Conservation (phyloP, 2,797 vertebrate species). For the Meriones psammophilus region DNA sequence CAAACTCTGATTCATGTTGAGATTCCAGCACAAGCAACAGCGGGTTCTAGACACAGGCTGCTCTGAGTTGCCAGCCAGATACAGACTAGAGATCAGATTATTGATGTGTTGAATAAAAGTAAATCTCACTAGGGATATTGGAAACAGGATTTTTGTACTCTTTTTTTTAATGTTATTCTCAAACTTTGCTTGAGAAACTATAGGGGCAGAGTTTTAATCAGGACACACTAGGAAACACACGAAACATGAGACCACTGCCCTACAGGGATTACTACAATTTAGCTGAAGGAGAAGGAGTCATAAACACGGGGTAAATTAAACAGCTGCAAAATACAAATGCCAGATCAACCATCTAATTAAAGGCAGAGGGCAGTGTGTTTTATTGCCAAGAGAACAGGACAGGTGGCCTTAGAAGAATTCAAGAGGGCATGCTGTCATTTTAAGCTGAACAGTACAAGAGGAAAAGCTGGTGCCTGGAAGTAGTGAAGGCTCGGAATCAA, state of each 20-base stretch:
- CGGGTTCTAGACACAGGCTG: too few species aligned
- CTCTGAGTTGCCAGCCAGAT: neutral
- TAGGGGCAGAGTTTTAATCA: neutral
- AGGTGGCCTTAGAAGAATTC: neutral
- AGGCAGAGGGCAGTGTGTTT: neutral
- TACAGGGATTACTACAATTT: neutral
- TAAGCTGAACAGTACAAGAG: neutral
- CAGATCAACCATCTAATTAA: neutral
- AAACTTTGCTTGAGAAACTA: neutral
- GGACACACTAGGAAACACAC: neutral
- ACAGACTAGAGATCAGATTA: neutral
- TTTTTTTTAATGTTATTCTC: neutral
- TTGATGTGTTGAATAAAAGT: neutral
- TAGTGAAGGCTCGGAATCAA: fast-evolving
- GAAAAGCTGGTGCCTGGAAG: neutral
- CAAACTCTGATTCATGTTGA: neutral
- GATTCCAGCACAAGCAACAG: neutral
- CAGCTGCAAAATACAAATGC: constrained; percentile 11
- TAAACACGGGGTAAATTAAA: neutral
- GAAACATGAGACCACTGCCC: neutral
- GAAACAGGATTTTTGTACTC: neutral
- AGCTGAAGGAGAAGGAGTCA: neutral
- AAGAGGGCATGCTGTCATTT: neutral
- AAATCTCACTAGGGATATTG: neutral
- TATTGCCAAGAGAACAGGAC: neutral